Evolutionary conservation across 64 coral and sea anemone species (phyloP).

Genomic region (Catalaphyllia jardinei): DNA sequence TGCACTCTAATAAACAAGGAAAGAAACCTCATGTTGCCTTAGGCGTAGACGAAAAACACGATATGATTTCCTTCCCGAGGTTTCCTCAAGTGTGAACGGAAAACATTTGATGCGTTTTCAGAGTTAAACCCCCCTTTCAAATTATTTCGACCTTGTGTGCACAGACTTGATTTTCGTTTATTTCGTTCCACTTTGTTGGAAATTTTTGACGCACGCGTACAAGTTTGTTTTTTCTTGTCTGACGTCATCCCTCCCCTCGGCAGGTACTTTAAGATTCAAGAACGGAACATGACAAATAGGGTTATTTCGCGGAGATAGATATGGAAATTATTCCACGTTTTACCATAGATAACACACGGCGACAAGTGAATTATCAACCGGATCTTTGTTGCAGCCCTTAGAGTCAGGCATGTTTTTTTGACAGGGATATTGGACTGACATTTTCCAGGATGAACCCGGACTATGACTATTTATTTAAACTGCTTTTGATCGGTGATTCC

Average conservation of each 20-base stretch:
- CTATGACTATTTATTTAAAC: slow-evolving; percentile 98
- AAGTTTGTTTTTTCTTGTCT: not conserved
- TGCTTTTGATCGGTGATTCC: slow-evolving; percentile 95
- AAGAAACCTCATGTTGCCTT: too few relatives aligned
- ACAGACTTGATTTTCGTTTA: too few relatives aligned
- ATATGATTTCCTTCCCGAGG: too few relatives aligned
- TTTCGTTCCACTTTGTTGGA: too few relatives aligned
- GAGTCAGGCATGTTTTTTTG: not conserved
- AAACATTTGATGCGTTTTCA: too few relatives aligned
- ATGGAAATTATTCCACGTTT: slow-evolving; percentile 29
- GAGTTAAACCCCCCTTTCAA: too few relatives aligned
- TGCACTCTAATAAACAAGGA: too few relatives aligned
- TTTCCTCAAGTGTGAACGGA: too few relatives aligned
- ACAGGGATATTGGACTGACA: not conserved
- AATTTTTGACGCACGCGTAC: not conserved
- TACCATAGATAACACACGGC: not conserved
- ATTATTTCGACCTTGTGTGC: too few relatives aligned
- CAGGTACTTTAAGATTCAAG: slow-evolving; percentile 18
- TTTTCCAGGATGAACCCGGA: slow-evolving; percentile 84
- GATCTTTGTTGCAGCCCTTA: not conserved
- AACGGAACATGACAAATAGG: slow-evolving; percentile 5
- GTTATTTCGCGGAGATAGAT: not conserved
- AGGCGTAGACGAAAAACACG: too few relatives aligned
- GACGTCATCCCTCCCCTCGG: slow-evolving; percentile 1
- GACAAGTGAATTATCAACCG: not conserved